Conservation (phyloP, 1,140 invertebrate genomes). For the Hypsibius dujardini region DNA sequence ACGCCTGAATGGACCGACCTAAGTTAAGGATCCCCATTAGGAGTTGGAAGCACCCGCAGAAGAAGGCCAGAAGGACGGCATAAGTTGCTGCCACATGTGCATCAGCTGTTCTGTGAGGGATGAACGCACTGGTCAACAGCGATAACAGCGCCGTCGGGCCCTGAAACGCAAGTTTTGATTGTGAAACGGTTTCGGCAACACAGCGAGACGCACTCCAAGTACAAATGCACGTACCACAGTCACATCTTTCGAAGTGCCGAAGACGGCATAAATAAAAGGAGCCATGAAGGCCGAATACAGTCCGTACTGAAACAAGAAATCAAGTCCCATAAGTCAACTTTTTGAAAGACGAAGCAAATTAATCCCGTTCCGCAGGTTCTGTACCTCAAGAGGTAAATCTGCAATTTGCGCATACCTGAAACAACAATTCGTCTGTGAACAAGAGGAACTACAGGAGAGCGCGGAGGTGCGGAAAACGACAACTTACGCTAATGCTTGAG, state of each 20-base stretch:
- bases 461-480: too few relatives aligned
- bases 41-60: constrained; percentile 55
- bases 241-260: constrained; percentile 79
- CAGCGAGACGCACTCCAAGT: background rate
- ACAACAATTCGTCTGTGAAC: too few relatives aligned
- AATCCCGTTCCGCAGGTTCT: background rate
- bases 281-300: constrained; percentile 80
- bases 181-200: too few relatives aligned
- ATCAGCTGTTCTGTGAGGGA: constrained; percentile 40
- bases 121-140: constrained; percentile 2
- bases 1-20: constrained; percentile 37
- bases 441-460: too few relatives aligned
- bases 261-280: constrained; percentile 64
- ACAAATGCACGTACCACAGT: constrained; percentile 49
- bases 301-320: constrained; percentile 49
- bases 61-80: constrained; percentile 56
- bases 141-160: constrained; percentile 50
- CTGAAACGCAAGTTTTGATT: background rate
- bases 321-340: background rate
- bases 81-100: constrained; percentile 48
- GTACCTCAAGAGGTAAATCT: constrained; percentile 10
- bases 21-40: constrained; percentile 55
- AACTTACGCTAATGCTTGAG: background rate
- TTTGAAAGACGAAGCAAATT: background rate
- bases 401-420: background rate